These are phyloP conservation scores for Orthonychiurus folsomi DNA, from an alignment of 2,888 invertebrate genomes.

Conservation along the genomic window DNA sequence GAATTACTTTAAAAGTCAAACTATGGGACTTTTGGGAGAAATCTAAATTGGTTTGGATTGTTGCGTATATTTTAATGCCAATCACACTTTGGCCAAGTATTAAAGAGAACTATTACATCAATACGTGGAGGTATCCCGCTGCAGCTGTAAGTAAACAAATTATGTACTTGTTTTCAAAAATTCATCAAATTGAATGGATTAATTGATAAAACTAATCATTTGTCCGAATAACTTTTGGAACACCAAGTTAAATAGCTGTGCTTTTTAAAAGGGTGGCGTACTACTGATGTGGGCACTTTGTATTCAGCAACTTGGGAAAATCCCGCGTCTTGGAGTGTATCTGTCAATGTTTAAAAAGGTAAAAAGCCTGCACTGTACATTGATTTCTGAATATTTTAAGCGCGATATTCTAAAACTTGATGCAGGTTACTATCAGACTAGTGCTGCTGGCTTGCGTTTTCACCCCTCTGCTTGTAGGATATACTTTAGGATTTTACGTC, in stretches of 20 bases:
- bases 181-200: no score
- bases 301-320: background rate
- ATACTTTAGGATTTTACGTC: background rate
- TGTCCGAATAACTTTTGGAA: no score
- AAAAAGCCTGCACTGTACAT: background rate
- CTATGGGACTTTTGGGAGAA: no score
- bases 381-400: background rate
- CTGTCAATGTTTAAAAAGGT: background rate
- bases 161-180: no score
- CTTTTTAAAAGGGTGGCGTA: background rate
- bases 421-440: background rate
- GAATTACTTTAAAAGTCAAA: background rate
- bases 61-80: background rate
- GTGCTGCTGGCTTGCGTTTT: background rate
- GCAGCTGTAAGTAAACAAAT: slow-evolving; percentile 2
- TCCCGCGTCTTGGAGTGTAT: background rate
- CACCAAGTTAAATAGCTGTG: no score
- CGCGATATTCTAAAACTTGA: no score
- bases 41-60: background rate
- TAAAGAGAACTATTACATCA: background rate
- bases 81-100: background rate
- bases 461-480: slow-evolving; percentile 1
- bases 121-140: background rate
- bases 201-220: no score
- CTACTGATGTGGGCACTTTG: background rate